phyloP scores from a whole-genome alignment of 2,797 vertebrate genomes.

The Oreochromis grahami region DNA sequence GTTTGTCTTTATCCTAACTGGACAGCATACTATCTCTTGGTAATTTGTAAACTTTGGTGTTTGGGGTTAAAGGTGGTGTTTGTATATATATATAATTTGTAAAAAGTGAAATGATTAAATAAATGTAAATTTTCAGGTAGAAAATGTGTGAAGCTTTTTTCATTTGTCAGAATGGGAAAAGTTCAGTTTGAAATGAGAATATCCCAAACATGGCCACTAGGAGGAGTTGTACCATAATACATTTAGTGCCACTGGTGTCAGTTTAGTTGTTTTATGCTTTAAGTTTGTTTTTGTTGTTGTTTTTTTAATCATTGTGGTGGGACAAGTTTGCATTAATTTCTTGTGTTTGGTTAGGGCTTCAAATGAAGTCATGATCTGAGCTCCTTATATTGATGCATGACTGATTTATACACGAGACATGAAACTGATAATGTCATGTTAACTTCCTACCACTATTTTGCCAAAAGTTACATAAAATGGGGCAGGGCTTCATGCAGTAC shows the following conservation, averaged over 20 bases:
- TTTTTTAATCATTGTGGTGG: background rate
- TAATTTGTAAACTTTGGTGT: conserved; percentile 49
- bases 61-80: conserved; percentile 42
- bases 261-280: background rate
- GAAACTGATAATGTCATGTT: background rate
- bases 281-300: background rate
- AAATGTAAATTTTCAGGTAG: conserved; percentile 59
- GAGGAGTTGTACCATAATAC: conserved; percentile 23
- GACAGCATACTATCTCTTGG: conserved; percentile 23
- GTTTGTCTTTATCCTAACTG: conserved; percentile 19
- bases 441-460: conserved; percentile 9
- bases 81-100: conserved; percentile 37
- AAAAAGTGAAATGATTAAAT: conserved; percentile 43
- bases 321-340: background rate
- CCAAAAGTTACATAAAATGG: background rate
- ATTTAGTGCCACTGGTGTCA: background rate
- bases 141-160: background rate
- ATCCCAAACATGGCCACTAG: conserved; percentile 32
- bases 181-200: background rate
- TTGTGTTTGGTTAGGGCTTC: background rate
- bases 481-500: background rate
- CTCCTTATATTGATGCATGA: background rate
- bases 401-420: background rate
- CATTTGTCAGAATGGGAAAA: background rate
- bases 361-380: background rate